Conservation (phyloP, 2,113 vertebrate genomes). For the Anthoscopus minutus region DNA sequence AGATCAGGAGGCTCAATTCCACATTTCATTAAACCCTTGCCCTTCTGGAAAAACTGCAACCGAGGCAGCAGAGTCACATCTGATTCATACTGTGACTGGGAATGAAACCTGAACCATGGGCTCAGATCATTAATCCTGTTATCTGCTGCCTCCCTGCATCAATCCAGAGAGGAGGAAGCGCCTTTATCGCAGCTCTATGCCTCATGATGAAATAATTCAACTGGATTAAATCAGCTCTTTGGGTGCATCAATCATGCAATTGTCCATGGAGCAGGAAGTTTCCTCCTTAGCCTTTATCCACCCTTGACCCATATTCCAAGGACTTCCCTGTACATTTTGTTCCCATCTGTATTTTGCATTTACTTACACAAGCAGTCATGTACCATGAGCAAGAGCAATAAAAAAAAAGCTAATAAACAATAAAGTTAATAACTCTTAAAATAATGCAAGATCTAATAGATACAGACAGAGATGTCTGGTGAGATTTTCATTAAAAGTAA, state of each 20-base stretch:
- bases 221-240: slow-evolving; percentile 43
- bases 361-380: background rate
- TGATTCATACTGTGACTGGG: slow-evolving; percentile 10
- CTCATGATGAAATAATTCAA: slow-evolving; percentile 56
- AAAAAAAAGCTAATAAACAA: background rate
- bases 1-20: slow-evolving; percentile 39
- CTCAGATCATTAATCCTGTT: slow-evolving; percentile 60
- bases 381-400: background rate
- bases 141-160: slow-evolving; percentile 54
- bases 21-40: slow-evolving; percentile 41
- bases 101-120: slow-evolving; percentile 1
- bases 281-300: slow-evolving; percentile 31
- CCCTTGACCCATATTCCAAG: slow-evolving; percentile 45
- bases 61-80: slow-evolving; percentile 35
- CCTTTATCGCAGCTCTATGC: slow-evolving; percentile 16
- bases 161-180: slow-evolving; percentile 39
- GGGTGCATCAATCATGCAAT: slow-evolving; percentile 32
- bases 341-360: background rate
- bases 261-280: slow-evolving; percentile 54
- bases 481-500: background rate
- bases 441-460: background rate
- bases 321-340: slow-evolving; percentile 36
- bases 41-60: slow-evolving; percentile 28
- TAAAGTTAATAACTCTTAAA: background rate
- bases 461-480: background rate